phyloP scores from a whole-genome alignment of 2,888 invertebrate species.

The Acanthosepion lycidas region DNA sequence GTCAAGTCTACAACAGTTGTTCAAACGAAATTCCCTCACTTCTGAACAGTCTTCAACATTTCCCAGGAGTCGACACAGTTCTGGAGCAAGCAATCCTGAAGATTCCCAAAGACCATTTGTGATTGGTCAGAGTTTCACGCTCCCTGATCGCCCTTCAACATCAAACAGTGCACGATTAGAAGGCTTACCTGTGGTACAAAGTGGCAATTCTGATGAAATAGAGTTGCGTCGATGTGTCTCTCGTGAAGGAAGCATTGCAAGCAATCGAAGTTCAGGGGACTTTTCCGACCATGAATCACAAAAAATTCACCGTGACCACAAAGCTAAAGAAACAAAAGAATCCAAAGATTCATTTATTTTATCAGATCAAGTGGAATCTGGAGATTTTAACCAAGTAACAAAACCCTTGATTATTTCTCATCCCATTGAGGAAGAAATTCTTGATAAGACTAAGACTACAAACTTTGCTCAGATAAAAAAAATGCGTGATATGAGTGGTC shows the following conservation, averaged over 20 bases:
- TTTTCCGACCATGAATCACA: conserved; percentile 71
- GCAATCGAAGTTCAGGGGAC: conserved; percentile 69
- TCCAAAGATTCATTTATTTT: conserved; percentile 39
- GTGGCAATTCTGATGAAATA: conserved; percentile 53
- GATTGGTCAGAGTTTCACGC: conserved; percentile 61
- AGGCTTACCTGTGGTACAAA: conserved; percentile 69
- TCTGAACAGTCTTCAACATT: conserved; percentile 23
- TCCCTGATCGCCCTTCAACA: conserved; percentile 61
- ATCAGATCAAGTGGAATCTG: background rate
- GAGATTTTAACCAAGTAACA: conserved; percentile 44
- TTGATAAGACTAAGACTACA: conserved; percentile 72
- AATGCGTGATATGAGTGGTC: conserved; percentile 74
- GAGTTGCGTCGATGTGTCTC: conserved; percentile 54
- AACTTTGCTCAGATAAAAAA: conserved; percentile 85
- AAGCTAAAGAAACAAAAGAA: conserved; percentile 59
- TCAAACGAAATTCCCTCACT: conserved; percentile 36
- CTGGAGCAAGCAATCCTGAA: conserved; percentile 37
- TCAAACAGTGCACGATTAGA: conserved; percentile 67
- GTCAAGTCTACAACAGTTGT: conserved; percentile 37
- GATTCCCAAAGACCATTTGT: background rate
- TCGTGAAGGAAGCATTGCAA: conserved; percentile 66
- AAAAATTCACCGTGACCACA: conserved; percentile 71
- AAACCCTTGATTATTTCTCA: conserved; percentile 51
- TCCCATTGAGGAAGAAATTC: conserved; percentile 45
- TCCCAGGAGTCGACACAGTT: conserved; percentile 15